Conservation (phyloP, 2,888 invertebrate genomes). For the Sesia apiformis region DNA sequence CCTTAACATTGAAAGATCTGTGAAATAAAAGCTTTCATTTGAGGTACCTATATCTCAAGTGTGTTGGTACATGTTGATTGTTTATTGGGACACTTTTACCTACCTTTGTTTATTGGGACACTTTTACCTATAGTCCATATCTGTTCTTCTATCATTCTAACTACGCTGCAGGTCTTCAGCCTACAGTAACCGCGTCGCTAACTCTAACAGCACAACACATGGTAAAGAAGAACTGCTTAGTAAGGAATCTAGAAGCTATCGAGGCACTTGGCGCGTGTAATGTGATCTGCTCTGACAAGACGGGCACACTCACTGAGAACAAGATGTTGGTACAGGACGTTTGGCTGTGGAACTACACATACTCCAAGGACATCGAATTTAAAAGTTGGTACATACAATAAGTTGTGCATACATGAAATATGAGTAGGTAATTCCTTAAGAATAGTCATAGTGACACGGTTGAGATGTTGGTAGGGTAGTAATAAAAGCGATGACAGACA, state of each 20-base stretch:
- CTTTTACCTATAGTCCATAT: too few species aligned
- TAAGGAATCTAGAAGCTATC: slow-evolving; percentile 98
- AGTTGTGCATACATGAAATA: too few species aligned
- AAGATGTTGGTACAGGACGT: slow-evolving; percentile 98
- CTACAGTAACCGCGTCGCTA: slow-evolving; percentile 98
- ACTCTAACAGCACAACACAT: slow-evolving; percentile 98
- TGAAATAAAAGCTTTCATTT: not conserved
- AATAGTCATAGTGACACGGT: too few species aligned
- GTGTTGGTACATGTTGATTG: too few species aligned
- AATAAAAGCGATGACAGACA: too few species aligned
- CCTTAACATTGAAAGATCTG: not conserved
- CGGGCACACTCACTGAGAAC: slow-evolving; percentile 98
- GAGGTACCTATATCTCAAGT: too few species aligned
- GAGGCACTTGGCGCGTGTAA: slow-evolving; percentile 98
- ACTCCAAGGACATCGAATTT: slow-evolving; percentile 8
- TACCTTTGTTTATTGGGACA: too few species aligned
- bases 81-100: too few species aligned
- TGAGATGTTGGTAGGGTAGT: too few species aligned
- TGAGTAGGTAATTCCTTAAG: too few species aligned
- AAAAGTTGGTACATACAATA: not conserved
- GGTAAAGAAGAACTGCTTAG: slow-evolving; percentile 98
- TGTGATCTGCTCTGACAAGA: slow-evolving; percentile 99
- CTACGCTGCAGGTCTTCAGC: slow-evolving; percentile 80
- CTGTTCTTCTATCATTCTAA: not conserved
- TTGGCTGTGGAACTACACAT: slow-evolving; percentile 95